Base-by-base conservation (phyloP, 2,888 invertebrate species). In the Crepidodera aurea region DNA sequence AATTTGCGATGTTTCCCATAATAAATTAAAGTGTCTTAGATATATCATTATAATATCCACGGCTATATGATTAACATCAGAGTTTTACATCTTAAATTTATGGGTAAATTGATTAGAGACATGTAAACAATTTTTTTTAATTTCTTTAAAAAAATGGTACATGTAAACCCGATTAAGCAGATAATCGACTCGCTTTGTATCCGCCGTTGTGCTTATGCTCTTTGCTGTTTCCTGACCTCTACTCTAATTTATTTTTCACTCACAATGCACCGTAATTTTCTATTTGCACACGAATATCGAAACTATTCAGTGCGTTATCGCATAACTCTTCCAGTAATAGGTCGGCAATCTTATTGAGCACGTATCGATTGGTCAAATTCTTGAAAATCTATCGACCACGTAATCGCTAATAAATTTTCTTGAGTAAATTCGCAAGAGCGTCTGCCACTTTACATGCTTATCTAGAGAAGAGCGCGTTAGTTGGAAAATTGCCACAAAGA, bases 371-470 rank as follows among this genome's bases (percentile, higher is more conserved):
- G 37, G 37, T 37, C 37, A 37, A 37, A 37, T 37, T 37, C 37
- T 37, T 37, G 37, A 37, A 37, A 37, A 37, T 37, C 37, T 37
- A 37, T 37, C 15, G 37, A 37, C 37, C 37, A 37, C 12, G 37
- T 37, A 37, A 37, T 13, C 15, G 37, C 13, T 37, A 37, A 37
- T 37, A 37, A 37, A 37, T 37, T 37, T 37, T 37, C 13, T 37
- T 37, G 13, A 13, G 37, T 37, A 37, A 37, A 37, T 37, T 37
- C 37, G 37, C 37, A 15, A 37, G 37, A 37, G 37, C 37, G 13
- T 37, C 37, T 37, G 37, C 37, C 37, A 37, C 37, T 37, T 37
- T 37, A 10, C 37, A 37, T 37, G 37, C 37, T 37, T 37, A 37
- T 37, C 37, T 12, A 13, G 5, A 37, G 37, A 12, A 15, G 10